phyloP scores from a whole-genome alignment of 2,888 invertebrate genomes.

The Oscheius onirici region DNA sequence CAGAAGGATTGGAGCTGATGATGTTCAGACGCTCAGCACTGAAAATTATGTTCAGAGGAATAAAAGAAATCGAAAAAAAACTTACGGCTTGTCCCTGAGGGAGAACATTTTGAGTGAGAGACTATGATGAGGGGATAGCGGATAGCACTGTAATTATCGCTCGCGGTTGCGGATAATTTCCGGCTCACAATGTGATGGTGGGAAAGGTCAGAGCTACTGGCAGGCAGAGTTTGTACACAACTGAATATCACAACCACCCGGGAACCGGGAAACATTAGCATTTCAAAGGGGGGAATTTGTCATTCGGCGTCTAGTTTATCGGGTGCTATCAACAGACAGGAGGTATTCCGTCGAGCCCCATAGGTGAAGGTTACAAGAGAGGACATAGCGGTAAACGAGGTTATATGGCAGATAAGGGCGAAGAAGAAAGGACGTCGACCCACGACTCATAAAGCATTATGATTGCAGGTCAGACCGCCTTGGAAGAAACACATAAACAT shows the following conservation, averaged over 20 bases:
- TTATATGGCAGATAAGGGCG: constrained; percentile 25
- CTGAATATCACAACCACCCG: background rate
- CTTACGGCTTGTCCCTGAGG: background rate
- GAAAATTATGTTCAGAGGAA: background rate
- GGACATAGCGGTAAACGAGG: constrained; percentile 18
- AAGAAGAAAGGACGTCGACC: constrained; percentile 23
- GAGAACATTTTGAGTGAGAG: no score
- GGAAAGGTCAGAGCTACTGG: constrained; percentile 16
- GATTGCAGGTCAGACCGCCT: constrained; percentile 22
- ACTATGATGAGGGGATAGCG: background rate
- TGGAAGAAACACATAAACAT: background rate
- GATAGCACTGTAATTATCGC: constrained; percentile 26
- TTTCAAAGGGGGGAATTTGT: background rate
- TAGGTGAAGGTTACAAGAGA: background rate
- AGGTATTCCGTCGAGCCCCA: no score
- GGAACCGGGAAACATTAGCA: constrained; percentile 27
- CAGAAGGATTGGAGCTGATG: constrained; percentile 1
- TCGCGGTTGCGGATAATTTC: constrained; percentile 24
- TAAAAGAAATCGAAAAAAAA: background rate
- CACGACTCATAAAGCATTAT: constrained; percentile 33
- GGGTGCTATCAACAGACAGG: no score
- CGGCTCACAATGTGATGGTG: constrained; percentile 22
- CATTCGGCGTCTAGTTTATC: background rate
- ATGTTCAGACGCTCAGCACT: constrained; percentile 18
- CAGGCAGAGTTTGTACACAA: background rate